Base-by-base conservation (phyloP, 2,888 invertebrate genomes). In the Lamellibrachia satsuma region DNA sequence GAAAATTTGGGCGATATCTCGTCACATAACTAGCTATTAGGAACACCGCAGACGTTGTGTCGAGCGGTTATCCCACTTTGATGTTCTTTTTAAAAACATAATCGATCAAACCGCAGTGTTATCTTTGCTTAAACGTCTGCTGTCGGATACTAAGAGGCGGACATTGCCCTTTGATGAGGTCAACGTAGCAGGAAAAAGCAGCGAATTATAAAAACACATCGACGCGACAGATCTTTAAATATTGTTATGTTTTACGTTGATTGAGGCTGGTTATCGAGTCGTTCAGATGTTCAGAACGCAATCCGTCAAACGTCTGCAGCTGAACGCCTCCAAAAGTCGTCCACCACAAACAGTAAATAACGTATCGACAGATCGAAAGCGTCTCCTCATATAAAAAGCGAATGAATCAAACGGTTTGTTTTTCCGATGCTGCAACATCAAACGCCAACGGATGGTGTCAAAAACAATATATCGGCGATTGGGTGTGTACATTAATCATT, bases 261-360 rank as follows among this genome's bases (percentile, higher is more conserved):
- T 75, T 75, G 75, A 75, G 75, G n/a, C 75, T 75, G 75, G 15
- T 22, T 75, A 75, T 75, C 75, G 75, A 75, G 75, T 75, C 75
- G 7, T 75, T 15, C 11, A n/a, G 15, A n/a, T 22, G 75, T 75
- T n/a, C 75, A 75, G 22, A 75, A 15, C 75, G 22, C 6, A 75
- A 75, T 75, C 75, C 6, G 6, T 75, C 75, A 15, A 22, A 6
- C 22, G 75, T n/a, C 15, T 75, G 75, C 75, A 75, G 75, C 11
- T 75, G 22, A 75, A 75, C 22, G 22, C 75, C 75, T 75, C 15
- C 15, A 75, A 75, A 75, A 39, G 39, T 39, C 39, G 75, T 75
- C 75, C 22, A 15, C n/a, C 75, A 22, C 75, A 75, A 75, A 22
- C 75, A 75, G 75, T 75, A 75, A 75, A 22, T 75, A 75, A 75